Conservation (phyloP, 2,888 invertebrate genomes). For the Cyclophora albipunctata region DNA sequence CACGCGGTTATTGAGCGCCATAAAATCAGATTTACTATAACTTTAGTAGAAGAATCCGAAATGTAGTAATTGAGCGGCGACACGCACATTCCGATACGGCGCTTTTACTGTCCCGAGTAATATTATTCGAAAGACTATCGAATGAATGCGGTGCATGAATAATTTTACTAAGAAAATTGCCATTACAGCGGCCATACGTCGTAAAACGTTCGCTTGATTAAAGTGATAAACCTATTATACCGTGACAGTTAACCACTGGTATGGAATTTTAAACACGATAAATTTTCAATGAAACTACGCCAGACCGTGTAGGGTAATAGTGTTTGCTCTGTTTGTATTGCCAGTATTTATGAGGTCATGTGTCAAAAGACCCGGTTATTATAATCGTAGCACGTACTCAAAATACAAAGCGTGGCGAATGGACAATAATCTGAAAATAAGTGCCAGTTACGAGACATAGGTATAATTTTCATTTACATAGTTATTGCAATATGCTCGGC, state of each 20-base stretch:
- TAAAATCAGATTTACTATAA: not conserved
- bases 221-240: slow-evolving; percentile 14
- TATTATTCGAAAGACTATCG: not conserved
- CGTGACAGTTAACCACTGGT: slow-evolving; percentile 11
- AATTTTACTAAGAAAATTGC: slow-evolving; percentile 4
- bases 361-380: not conserved
- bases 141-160: not conserved
- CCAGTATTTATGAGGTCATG: slow-evolving; percentile 5
- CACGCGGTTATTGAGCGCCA: not conserved
- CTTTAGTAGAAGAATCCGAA: too few relatives aligned
- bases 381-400: not conserved
- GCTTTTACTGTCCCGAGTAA: not conserved
- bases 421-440: not conserved
- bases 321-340: not conserved
- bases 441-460: too few relatives aligned
- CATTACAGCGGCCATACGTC: slow-evolving; percentile 12
- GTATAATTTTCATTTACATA: too few relatives aligned
- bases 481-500: too few relatives aligned
- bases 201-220: slow-evolving; percentile 19
- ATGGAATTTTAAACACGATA: slow-evolving; percentile 18
- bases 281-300: slow-evolving; percentile 13
- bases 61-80: too few relatives aligned
- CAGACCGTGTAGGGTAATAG: slow-evolving; percentile 1
- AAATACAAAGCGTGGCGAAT: not conserved
- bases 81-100: not conserved